Base-by-base conservation (phyloP, 2,797 vertebrate genomes). In the Siniperca undulata region DNA sequence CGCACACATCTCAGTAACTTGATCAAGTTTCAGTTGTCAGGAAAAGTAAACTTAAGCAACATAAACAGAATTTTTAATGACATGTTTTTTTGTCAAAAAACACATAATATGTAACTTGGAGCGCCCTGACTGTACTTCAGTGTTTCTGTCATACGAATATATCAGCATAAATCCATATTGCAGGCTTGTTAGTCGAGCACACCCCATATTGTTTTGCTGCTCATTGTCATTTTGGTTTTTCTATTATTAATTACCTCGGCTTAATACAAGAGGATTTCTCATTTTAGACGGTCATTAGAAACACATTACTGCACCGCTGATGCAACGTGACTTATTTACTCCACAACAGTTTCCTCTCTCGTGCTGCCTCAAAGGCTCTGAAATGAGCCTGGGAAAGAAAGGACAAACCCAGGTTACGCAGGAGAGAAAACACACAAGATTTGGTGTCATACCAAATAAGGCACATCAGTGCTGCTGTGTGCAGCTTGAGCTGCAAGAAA, bases 221-320 rank as follows among this genome's bases (percentile, higher is more conserved):
- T 83, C 85, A 64, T 79, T 86, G 88, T 88, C 79, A 83, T 34
- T 81, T 89, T n/a, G 48, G 84, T 89, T 90, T 91, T 78, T 79
- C 79, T 78, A 65, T 88, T 93, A 93, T 94, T 94, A 94, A 94
- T 94, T 94, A 92, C 88, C 71, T 83, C 75, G 5, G 81, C 85
- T 84, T 92, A 89, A 93, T 93, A 91, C 70, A 56, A 85, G 79
- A 89, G 88, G 86, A 93, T 92, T 94, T 91, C 90, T 92, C 87
- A 92, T 93, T 94, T 91, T 86, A 88, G 87, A 89, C 30, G 61
- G 90, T 93, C 92, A 94, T 95, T 94, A 95, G 88, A 90, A 94
- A 93, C 91, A 86, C 89, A 94, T 95, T 92, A 94, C 86, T 24
- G 85, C 93, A 89, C 90, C 77, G 50, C 89, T 91, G 88, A 91